A percentile compares a stretch with the other conserved stretches of the same genome.
phyloP scores from a whole-genome alignment of 2,113 vertebrate species.

The Rhynchopsitta pachyrhyncha region DNA sequence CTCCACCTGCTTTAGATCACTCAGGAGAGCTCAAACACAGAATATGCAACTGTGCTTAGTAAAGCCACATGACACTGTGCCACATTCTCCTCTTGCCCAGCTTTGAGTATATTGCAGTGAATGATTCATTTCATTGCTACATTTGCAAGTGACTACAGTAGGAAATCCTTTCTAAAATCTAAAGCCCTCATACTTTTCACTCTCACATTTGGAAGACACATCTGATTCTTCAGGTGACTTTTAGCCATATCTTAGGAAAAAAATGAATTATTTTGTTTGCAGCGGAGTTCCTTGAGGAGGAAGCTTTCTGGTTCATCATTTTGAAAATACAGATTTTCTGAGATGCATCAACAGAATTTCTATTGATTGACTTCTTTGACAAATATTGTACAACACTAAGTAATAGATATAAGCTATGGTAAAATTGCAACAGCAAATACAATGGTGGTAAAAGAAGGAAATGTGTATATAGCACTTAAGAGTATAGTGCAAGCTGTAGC shows the following conservation, averaged over 20 bases:
- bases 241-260: background rate
- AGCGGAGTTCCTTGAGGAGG: background rate
- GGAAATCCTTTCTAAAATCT: background rate
- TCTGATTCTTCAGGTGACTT: conserved; percentile 16
- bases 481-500: background rate
- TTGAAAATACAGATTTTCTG: conserved; percentile 25
- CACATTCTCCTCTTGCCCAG: background rate
- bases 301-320: conserved; percentile 7
- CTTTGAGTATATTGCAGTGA: background rate
- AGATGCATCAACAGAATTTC: background rate
- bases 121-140: background rate
- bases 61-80: background rate
- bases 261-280: background rate
- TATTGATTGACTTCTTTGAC: conserved; percentile 23
- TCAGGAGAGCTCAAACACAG: background rate
- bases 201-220: background rate
- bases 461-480: background rate
- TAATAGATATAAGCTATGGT: conserved; percentile 16
- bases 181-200: background rate
- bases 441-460: background rate
- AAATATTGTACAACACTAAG: background rate
- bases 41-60: background rate
- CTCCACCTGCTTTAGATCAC: background rate
- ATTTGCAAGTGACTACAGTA: background rate
- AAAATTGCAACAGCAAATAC: background rate